Conservation (phyloP, 2,797 vertebrate species). For the Falco berigora region DNA sequence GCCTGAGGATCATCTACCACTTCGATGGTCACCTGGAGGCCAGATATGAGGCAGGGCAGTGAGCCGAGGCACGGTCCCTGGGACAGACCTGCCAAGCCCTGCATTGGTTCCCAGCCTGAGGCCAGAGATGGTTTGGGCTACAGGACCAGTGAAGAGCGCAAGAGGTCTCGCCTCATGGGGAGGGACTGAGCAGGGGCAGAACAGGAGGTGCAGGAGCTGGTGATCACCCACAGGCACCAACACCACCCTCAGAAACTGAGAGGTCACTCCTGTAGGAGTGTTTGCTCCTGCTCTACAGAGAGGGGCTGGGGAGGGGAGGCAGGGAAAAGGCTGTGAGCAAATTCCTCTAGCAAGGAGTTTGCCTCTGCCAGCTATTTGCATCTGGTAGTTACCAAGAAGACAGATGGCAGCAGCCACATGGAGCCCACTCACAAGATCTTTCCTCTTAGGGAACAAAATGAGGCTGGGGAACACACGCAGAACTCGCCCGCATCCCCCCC, state of each 20-base stretch:
- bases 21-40: constrained; percentile 83
- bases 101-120: neutral
- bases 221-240: neutral
- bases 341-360: neutral
- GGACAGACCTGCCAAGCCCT: neutral
- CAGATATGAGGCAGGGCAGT: neutral
- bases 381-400: neutral
- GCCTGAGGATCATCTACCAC: constrained; percentile 82
- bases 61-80: neutral
- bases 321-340: neutral
- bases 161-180: neutral
- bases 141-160: rapidly evolving
- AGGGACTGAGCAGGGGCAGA: neutral
- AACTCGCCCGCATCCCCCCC: rapidly evolving
- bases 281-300: neutral
- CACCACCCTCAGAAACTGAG: neutral
- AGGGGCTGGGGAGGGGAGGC: neutral
- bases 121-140: neutral
- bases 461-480: neutral
- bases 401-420: rapidly evolving
- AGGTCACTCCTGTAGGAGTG: neutral
- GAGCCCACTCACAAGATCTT: neutral
- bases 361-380: neutral
- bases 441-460: neutral
- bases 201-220: neutral